A percentile compares a stretch with the other conserved stretches of the same genome.
Conservation (phyloP, 1,140 invertebrate species). For the Pseudomyrmex flavicornis region DNA sequence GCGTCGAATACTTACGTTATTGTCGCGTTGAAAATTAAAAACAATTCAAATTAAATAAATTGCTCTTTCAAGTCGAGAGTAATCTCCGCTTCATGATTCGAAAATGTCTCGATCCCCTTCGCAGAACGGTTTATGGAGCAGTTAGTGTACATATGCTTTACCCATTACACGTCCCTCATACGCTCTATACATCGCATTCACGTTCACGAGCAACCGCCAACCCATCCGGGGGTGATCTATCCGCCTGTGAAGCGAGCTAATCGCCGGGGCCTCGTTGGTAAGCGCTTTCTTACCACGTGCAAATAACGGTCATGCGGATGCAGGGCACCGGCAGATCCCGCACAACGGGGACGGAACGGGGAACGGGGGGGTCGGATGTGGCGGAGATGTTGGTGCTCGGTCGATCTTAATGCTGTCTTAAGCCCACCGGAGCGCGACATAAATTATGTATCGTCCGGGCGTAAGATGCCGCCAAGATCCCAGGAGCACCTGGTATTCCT, state of each 20-base stretch:
- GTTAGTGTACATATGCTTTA: neutral
- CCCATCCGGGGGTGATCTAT: slow-evolving; percentile 52
- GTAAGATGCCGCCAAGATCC: slow-evolving; percentile 84
- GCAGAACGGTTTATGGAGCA: neutral
- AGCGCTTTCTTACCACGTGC: slow-evolving; percentile 61
- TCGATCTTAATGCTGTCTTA: slow-evolving; percentile 85
- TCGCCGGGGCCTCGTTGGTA: slow-evolving; percentile 48
- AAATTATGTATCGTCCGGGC: slow-evolving; percentile 86
- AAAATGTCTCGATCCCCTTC: neutral
- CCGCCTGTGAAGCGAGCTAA: slow-evolving; percentile 57
- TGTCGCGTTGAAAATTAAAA: neutral
- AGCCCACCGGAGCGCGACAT: slow-evolving; percentile 83
- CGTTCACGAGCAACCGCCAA: slow-evolving; percentile 15
- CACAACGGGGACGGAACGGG: slow-evolving; percentile 51
- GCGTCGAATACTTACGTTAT: neutral
- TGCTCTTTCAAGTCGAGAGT: no score
- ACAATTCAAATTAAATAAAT: no score
- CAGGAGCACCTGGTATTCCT: slow-evolving; percentile 85
- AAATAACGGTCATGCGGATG: slow-evolving; percentile 60
- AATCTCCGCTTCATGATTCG: no score
- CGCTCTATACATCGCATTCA: slow-evolving; percentile 1
- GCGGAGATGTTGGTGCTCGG: slow-evolving; percentile 72
- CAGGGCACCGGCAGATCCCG: slow-evolving; percentile 52
- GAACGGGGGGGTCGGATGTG: slow-evolving; percentile 68
- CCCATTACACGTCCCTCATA: neutral